These are phyloP conservation scores for Sphaeramia orbicularis DNA, from an alignment of 2,797 vertebrate genomes.

Conservation along the genomic window DNA sequence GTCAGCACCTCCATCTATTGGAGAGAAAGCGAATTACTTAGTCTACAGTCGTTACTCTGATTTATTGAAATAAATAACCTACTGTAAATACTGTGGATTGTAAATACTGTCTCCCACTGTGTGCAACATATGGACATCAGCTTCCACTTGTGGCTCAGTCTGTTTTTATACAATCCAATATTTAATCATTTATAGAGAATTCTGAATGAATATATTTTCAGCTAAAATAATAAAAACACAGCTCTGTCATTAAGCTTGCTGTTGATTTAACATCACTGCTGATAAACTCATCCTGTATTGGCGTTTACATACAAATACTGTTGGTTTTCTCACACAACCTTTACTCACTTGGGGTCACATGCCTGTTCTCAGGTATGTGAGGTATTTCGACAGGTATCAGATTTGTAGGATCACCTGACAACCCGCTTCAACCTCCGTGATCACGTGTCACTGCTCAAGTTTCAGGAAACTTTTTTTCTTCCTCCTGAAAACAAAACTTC, in stretches of 20 bases:
- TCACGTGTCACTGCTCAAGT: constrained; percentile 86
- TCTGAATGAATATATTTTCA: background rate
- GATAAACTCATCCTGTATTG: background rate
- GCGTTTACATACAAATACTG: background rate
- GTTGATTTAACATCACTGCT: constrained; percentile 11
- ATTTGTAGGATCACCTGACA: constrained; percentile 82
- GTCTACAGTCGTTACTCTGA: background rate
- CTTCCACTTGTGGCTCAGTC: background rate
- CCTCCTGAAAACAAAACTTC: constrained; percentile 45
- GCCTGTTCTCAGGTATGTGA: constrained; percentile 34
- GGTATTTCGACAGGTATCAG: constrained; percentile 62
- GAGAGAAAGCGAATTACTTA: constrained; percentile 32
- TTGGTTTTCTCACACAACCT: background rate
- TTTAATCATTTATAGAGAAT: background rate
- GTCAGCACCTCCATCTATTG: constrained; percentile 71
- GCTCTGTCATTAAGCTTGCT: background rate
- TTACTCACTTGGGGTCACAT: background rate
- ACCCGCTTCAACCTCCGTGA: constrained; percentile 15
- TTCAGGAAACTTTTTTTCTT: constrained; percentile 82
- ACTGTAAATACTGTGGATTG: background rate
- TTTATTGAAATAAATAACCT: background rate
- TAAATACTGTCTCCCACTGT: background rate
- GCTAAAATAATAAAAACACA: background rate
- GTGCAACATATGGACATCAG: background rate
- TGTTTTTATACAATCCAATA: background rate